A percentile compares a stretch with the other conserved stretches of the same genome.
These are phyloP conservation scores for Phenganax subtilis DNA, from an alignment of 92 coral and sea anemone genomes.

Conservation along the genomic window DNA sequence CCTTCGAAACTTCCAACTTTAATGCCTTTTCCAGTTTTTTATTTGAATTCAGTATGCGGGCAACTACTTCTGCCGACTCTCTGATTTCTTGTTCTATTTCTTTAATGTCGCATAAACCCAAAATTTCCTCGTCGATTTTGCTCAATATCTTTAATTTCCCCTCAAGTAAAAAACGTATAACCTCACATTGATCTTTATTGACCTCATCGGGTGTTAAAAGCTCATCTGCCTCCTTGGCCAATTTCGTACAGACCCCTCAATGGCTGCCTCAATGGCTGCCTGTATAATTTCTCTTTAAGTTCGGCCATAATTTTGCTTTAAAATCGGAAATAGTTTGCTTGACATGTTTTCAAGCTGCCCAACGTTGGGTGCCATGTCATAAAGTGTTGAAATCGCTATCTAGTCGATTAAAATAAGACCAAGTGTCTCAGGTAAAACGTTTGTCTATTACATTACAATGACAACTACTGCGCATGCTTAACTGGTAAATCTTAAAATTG, in stretches of 20 bases:
- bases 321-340: background rate
- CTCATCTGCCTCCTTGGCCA: constrained; percentile 24
- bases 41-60: constrained; percentile 15
- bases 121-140: constrained; percentile 19
- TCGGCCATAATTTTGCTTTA: background rate
- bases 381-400: background rate
- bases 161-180: background rate
- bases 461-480: too few species aligned
- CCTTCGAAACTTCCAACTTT: background rate
- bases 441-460: too few species aligned
- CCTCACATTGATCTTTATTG: background rate
- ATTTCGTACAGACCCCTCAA: constrained; percentile 25
- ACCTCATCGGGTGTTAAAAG: background rate
- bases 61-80: constrained; percentile 13
- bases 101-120: constrained; percentile 19
- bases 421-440: too few species aligned
- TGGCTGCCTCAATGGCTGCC: constrained; percentile 20
- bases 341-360: constrained; percentile 4
- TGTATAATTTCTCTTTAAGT: constrained; percentile 4
- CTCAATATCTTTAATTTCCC: constrained; percentile 9
- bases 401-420: too few species aligned
- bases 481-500: too few species aligned
- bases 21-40: constrained; percentile 3
- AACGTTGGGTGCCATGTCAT: constrained; percentile 25
- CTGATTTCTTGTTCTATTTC: constrained; percentile 23